Conservation (phyloP, 2,113 vertebrate genomes). For the Hoplias malabaricus region DNA sequence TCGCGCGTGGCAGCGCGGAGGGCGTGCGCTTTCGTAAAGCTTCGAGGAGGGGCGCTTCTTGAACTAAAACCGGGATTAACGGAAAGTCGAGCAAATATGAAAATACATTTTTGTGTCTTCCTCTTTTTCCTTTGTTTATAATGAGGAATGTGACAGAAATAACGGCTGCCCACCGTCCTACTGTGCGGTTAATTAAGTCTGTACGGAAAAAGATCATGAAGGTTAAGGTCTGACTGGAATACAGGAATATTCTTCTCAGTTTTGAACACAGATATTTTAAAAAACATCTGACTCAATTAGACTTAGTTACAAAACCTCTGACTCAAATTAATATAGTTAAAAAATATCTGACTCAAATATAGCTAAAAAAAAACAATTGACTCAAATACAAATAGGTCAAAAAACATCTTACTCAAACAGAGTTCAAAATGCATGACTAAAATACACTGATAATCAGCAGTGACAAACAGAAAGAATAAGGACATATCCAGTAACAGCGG, state of each 20-base stretch:
- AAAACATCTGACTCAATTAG: neutral
- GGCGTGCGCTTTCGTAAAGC: slow-evolving; percentile 46
- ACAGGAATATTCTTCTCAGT: too few species aligned
- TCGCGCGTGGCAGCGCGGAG: slow-evolving; percentile 41
- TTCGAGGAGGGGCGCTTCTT: neutral
- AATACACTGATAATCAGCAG: too few species aligned
- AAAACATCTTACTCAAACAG: too few species aligned
- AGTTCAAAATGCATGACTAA: too few species aligned
- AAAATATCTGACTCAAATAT: neutral
- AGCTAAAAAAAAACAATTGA: too few species aligned
- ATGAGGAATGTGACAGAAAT: neutral
- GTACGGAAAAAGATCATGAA: too few species aligned
- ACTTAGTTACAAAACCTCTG: too few species aligned
- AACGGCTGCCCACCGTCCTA: neutral
- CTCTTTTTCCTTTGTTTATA: neutral
- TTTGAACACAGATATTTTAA: neutral
- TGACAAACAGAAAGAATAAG: too few species aligned
- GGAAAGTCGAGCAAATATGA: neutral
- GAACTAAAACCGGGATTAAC: too few species aligned
- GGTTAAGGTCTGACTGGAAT: neutral
- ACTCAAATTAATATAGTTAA: neutral
- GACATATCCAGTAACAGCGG: too few species aligned
- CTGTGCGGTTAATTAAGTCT: neutral
- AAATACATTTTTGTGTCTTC: neutral
- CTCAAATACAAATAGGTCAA: too few species aligned